Evolutionary conservation across 2,113 vertebrate genomes (phyloP).

Genomic region (Azemiops feae): DNA sequence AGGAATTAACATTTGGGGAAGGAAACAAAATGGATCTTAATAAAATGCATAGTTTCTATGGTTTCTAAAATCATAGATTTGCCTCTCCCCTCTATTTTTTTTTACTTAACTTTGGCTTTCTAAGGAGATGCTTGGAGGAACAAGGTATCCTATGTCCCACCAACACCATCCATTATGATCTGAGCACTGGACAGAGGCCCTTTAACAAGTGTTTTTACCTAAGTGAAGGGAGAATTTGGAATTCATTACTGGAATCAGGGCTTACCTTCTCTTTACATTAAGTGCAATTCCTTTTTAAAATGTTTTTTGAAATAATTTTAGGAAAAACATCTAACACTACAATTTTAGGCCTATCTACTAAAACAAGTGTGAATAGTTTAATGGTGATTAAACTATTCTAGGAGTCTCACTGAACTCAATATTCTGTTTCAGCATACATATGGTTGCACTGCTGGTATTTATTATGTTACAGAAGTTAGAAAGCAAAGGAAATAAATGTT

Average conservation of each 20-base stretch:
- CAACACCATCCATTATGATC: background rate
- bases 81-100: background rate
- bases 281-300: background rate
- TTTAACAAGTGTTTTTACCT: background rate
- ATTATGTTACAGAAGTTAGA: background rate
- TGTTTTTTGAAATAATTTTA: too few relatives aligned
- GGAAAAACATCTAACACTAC: background rate
- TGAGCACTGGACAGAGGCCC: background rate
- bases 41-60: background rate
- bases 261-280: background rate
- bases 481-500: background rate
- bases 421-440: background rate
- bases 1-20: background rate
- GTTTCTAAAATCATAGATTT: background rate
- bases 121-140: background rate
- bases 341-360: background rate
- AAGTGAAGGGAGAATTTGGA: background rate
- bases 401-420: background rate
- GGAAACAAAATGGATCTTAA: background rate
- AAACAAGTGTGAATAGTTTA: too few relatives aligned
- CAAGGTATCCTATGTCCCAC: background rate
- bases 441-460: background rate
- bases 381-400: background rate
- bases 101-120: background rate
- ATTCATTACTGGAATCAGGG: too few relatives aligned